These are phyloP conservation scores for Epizoanthus illoricatus DNA, from an alignment of 92 coral and sea anemone genomes.

Conservation along the genomic window DNA sequence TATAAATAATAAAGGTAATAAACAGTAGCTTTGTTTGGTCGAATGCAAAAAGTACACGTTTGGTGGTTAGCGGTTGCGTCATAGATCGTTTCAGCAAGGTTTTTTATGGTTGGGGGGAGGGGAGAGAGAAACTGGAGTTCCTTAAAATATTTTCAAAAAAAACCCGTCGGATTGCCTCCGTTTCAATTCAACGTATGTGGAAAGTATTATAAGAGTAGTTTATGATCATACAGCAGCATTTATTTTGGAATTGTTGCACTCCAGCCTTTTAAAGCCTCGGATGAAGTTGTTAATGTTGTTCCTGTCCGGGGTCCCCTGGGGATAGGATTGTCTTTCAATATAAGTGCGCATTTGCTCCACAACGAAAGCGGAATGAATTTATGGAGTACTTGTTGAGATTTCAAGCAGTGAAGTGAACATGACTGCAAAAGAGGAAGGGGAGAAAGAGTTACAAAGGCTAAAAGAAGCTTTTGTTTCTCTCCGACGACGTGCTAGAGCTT, in stretches of 20 bases:
- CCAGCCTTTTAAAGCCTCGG: not conserved
- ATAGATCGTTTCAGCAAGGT: no score
- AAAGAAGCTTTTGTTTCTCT: slow-evolving; percentile 73
- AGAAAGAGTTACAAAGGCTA: slow-evolving; percentile 47
- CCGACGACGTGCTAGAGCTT: slow-evolving; percentile 70
- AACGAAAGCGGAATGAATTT: slow-evolving; percentile 5
- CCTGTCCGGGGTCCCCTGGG: slow-evolving; percentile 14
- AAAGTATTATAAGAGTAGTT: no score
- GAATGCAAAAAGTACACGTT: no score
- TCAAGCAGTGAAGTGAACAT: slow-evolving; percentile 26
- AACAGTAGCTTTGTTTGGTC: no score
- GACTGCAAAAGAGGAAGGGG: slow-evolving; percentile 42
- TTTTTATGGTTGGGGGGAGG: no score
- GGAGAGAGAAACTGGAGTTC: no score
- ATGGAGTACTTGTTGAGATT: not conserved
- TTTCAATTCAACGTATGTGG: no score
- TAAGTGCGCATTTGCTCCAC: not conserved
- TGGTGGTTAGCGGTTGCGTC: no score
- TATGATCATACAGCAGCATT: not conserved
- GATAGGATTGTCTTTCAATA: not conserved
- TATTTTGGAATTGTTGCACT: not conserved
- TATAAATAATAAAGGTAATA: no score
- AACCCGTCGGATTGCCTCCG: no score
- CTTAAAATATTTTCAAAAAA: no score
- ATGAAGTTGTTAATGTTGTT: no score